phyloP scores from a whole-genome alignment of 2,797 vertebrate species.

The Ctenosaura bakeri region DNA sequence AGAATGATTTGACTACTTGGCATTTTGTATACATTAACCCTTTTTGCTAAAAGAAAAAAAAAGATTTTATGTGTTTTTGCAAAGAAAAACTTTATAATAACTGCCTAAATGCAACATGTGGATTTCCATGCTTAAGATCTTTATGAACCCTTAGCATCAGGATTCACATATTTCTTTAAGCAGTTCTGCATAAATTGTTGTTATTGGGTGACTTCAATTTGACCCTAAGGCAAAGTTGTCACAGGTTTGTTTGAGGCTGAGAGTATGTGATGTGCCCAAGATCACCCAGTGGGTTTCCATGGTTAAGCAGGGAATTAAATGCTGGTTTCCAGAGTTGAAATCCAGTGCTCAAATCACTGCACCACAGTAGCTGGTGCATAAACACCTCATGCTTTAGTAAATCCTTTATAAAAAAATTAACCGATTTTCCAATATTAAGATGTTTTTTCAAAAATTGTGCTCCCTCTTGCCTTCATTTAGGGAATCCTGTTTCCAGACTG shows the following conservation, averaged over 20 bases:
- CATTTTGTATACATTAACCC: constrained; percentile 36
- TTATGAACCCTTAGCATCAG: not conserved
- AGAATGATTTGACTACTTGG: constrained; percentile 10
- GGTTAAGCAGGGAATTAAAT: too few species aligned
- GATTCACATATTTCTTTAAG: not conserved
- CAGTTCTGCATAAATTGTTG: too few species aligned
- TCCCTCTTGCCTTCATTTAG: not conserved
- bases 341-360: too few species aligned
- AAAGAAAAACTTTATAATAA: constrained; percentile 42
- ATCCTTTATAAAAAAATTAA: not conserved
- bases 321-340: too few species aligned
- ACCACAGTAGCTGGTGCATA: not conserved
- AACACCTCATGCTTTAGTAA: not conserved
- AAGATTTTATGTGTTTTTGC: constrained; percentile 27
- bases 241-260: too few species aligned
- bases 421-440: not conserved
- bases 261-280: too few species aligned
- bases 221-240: too few species aligned
- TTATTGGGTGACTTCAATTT: too few species aligned
- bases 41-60: constrained; percentile 31
- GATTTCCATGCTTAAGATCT: not conserved
- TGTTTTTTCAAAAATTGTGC: not conserved
- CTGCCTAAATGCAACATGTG: constrained; percentile 41
- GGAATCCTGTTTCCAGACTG: not conserved
- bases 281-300: too few species aligned